A percentile compares a stretch with the other conserved stretches of the same genome.
These are phyloP conservation scores for Caenorhabditis latens DNA, from an alignment of 1,140 invertebrate genomes.

Conservation along the genomic window DNA sequence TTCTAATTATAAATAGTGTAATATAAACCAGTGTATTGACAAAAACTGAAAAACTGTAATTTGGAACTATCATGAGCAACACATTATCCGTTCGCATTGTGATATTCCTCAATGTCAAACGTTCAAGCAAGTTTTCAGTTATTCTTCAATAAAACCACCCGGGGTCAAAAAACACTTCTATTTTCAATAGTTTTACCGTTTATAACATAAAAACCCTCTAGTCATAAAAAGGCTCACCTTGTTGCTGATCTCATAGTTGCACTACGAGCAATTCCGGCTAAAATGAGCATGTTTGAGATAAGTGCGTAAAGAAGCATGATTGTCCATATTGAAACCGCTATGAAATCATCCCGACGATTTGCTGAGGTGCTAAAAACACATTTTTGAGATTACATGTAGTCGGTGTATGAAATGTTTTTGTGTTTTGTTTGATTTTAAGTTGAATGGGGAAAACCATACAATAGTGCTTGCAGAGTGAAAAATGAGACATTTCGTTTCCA, in stretches of 20 bases:
- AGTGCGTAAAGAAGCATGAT: slow-evolving; percentile 68
- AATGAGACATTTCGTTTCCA: slow-evolving; percentile 20
- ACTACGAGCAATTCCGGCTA: slow-evolving; percentile 67
- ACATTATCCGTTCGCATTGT: too few relatives aligned
- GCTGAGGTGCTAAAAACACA: slow-evolving; percentile 58
- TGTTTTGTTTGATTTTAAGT: not conserved
- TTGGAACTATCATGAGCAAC: too few relatives aligned
- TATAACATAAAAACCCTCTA: too few relatives aligned
- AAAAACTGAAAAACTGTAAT: too few relatives aligned
- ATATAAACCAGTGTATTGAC: too few relatives aligned
- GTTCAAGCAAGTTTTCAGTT: too few relatives aligned
- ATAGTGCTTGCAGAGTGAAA: slow-evolving; percentile 39
- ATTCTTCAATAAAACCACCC: too few relatives aligned
- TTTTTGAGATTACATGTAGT: not conserved
- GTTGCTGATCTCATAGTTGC: slow-evolving; percentile 68
- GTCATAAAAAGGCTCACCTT: slow-evolving; percentile 7
- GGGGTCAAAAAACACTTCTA: too few relatives aligned
- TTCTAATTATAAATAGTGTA: too few relatives aligned
- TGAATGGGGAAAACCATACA: not conserved
- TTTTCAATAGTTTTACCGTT: too few relatives aligned
- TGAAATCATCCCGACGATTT: slow-evolving; percentile 67
- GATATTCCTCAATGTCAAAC: too few relatives aligned
- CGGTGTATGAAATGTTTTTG: not conserved
- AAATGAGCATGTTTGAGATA: slow-evolving; percentile 68
- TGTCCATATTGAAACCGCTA: slow-evolving; percentile 69